Base-by-base conservation (phyloP, 2,888 invertebrate genomes). In the Temnothorax ravouxi region DNA sequence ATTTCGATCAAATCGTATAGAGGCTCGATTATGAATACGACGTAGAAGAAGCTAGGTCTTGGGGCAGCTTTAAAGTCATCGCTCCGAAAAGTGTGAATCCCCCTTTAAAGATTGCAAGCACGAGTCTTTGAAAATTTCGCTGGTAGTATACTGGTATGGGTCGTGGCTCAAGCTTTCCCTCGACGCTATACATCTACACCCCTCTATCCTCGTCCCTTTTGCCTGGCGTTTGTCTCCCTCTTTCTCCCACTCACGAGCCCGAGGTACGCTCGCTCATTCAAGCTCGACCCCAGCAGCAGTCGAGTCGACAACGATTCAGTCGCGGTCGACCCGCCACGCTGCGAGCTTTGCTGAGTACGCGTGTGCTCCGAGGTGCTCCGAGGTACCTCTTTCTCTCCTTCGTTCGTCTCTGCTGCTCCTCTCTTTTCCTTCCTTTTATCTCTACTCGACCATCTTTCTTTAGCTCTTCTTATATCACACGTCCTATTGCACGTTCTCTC, bases 321-420 rank as follows among this genome's bases (percentile, higher is more conserved):
- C 92, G 94, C 92, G 93, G 94, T 89, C 92, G 92, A 93, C 91
- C 93, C 93, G 94, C 93, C 94, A 93, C 91, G 88, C 91, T 91
- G 92, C 84, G 89, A 91, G 92, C 89, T 91, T 91, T 90, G 86
- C 71, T 34, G 83, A 56, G 77, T 25, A 67, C 77, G 84, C 79
- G 89, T 62, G 67, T 81, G 84, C 56, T 29, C 54, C 72, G 29
- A 67, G 29, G 67, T 81, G 84, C 56, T 29, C 50, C 72, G 29
- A 67, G n/a, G 34, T 61, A 13, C 67, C 38, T 71, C n/a, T 54
- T 56, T 72, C 61, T 71, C 59, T 74, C 47, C 25, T 74, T 52
- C n/a, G 13, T 50, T 34, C n/a, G n/a, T 62, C 9, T 34, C 13
- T 62, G 11, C n/a, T 15, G 29, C 4, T 21, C 21, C 18, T n/a